phyloP scores from a whole-genome alignment of 2,797 vertebrate genomes.

The Sebastes trivittatus region DNA sequence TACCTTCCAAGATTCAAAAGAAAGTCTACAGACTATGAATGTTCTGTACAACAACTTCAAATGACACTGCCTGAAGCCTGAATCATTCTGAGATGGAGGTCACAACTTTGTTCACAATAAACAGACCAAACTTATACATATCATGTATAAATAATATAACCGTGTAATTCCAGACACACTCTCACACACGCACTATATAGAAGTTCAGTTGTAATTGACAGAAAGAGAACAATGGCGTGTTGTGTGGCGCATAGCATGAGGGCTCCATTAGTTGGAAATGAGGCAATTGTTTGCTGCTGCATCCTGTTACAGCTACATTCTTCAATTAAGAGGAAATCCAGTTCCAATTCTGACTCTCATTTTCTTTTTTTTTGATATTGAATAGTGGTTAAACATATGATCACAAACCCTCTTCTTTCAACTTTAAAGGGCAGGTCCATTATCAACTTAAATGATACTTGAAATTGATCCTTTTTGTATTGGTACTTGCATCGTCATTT shows the following conservation, averaged over 20 bases:
- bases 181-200: not conserved
- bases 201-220: not conserved
- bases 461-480: too few relatives aligned
- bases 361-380: not conserved
- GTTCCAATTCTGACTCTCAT: not conserved
- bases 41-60: not conserved
- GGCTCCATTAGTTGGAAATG: constrained; percentile 1
- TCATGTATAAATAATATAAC: too few relatives aligned
- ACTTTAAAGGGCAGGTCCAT: not conserved
- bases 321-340: constrained; percentile 12
- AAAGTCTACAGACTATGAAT: not conserved
- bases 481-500: too few relatives aligned
- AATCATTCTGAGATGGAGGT: not conserved
- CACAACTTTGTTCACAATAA: not conserved
- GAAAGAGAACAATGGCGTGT: constrained; percentile 13
- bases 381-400: not conserved
- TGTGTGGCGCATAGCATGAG: not conserved
- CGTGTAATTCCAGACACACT: not conserved
- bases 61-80: not conserved
- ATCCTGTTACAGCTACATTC: constrained; percentile 2
- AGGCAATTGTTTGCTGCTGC: constrained; percentile 16
- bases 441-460: too few relatives aligned
- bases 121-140: not conserved
- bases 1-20: not conserved
- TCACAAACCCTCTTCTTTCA: not conserved